Base-by-base conservation (phyloP, 1,140 invertebrate species). In the Drosophila nigrodunni region DNA sequence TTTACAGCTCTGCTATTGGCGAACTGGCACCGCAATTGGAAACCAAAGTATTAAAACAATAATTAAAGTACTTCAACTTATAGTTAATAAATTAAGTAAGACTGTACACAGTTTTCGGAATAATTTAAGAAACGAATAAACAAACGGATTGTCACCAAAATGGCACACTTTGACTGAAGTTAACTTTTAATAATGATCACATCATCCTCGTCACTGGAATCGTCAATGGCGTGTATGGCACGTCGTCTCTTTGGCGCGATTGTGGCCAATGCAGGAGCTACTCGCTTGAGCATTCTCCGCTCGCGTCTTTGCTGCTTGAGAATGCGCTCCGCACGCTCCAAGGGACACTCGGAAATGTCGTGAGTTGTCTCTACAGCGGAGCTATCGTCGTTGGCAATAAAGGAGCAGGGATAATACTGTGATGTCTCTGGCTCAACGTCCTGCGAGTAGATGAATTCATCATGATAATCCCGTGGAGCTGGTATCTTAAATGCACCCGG, bases 291-390 rank as follows among this genome's bases (percentile, higher is more conserved):
- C 54, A 57, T 44, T 2, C 79, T 59, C 2, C 83, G 70, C 65
- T 82, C 52, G 7, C 78, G 74, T 3, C 85, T 68, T 34, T 74
- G 52, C 57, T 90, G 74, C 74, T 89, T 92, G 1, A 92, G 64
- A 44, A 92, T 92, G 13, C 75, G 73, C 57, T 92, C 92, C 1
- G 92, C 92, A n/a, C 85, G 75, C 59, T 92, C 91, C 59, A 92
- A 43, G 0, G 91, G 90, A 52, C 91, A 91, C 30, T 90, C 73
- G 39, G 71, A 69, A 10, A 78, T 15, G 11, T 92, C 59, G 18
- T 68, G 69, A 4, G 25, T 5, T 8, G 59, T 8, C 39, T 54
- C 58, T 0, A 11, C 9, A 41, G 58, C 10, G 0, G 41, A 25
- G 44, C 78, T 78, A 3, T 76, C 64, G 37, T 77, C 82, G 49